A percentile compares a stretch with the other conserved stretches of the same genome.
Conservation (phyloP, 2,113 vertebrate genomes). For the Daphoenositta chrysoptera region DNA sequence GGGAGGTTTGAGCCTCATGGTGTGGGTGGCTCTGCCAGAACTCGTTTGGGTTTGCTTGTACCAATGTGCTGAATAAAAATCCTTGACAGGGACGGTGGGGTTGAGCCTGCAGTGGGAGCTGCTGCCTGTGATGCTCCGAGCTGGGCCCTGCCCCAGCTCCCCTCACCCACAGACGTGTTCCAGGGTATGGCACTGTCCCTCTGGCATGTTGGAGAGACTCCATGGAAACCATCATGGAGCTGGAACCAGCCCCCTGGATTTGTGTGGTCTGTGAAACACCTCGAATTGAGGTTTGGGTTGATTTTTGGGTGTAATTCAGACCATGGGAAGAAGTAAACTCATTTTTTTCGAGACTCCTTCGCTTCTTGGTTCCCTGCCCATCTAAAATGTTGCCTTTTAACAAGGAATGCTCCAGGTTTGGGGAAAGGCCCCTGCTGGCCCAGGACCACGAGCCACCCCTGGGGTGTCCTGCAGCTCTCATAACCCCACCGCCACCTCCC, state of each 20-base stretch:
- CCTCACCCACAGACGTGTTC: background rate
- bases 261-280: background rate
- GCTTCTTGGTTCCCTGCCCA: background rate
- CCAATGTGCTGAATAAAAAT: background rate
- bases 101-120: background rate
- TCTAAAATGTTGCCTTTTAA: background rate
- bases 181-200: background rate
- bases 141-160: background rate
- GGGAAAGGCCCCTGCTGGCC: background rate
- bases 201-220: background rate
- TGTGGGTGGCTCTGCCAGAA: background rate
- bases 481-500: background rate
- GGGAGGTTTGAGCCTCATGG: background rate
- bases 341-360: background rate
- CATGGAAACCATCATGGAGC: background rate
- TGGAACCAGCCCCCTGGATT: background rate
- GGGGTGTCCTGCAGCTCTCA: background rate
- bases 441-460: fast-evolving
- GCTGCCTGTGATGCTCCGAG: background rate
- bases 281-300: background rate
- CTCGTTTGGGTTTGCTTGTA: background rate
- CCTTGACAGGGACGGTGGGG: background rate
- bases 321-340: background rate
- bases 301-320: background rate
- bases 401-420: background rate